A percentile compares a stretch with the other conserved stretches of the same genome.
Conservation (phyloP, 2,888 invertebrate species). For the Dysmachus trigonus region DNA sequence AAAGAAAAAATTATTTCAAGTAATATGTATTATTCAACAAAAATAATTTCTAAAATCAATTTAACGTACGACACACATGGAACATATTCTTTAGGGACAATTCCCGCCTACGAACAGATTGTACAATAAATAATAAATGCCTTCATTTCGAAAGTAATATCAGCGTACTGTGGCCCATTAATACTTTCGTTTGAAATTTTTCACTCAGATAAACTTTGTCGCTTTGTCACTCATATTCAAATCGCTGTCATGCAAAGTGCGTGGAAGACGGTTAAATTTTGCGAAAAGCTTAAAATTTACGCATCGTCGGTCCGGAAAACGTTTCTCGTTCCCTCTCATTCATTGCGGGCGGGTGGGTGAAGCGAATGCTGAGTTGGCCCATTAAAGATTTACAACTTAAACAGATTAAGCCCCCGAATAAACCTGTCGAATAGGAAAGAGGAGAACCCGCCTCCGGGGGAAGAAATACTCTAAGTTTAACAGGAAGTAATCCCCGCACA, state of each 20-base stretch:
- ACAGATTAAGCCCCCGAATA: constrained; percentile 26
- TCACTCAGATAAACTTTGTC: constrained; percentile 30
- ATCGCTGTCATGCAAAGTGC: not conserved
- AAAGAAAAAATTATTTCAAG: not conserved
- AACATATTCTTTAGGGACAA: not conserved
- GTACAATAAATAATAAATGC: not conserved
- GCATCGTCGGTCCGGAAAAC: not conserved
- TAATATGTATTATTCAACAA: not conserved
- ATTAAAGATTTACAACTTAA: constrained; percentile 42
- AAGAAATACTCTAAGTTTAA: constrained; percentile 26
- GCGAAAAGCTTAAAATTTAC: constrained; percentile 31
- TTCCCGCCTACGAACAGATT: not conserved
- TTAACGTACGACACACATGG: not conserved
- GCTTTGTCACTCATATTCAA: constrained; percentile 25
- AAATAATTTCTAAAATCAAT: not conserved
- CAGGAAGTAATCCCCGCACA: constrained; percentile 33
- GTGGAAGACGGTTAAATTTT: constrained; percentile 8
- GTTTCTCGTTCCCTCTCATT: not conserved
- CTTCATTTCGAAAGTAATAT: not conserved
- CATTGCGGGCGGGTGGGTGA: too few species aligned
- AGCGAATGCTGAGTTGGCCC: constrained; percentile 31
- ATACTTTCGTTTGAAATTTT: not conserved
- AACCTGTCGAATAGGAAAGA: constrained; percentile 14
- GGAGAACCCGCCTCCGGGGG: not conserved
- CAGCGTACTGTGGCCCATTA: not conserved